Percentiles rank a stretch among this genome's conserved stretches.
Evolutionary conservation across 2,888 invertebrate genomes (phyloP).

Genomic region (Rambutsinella grinnellia): DNA sequence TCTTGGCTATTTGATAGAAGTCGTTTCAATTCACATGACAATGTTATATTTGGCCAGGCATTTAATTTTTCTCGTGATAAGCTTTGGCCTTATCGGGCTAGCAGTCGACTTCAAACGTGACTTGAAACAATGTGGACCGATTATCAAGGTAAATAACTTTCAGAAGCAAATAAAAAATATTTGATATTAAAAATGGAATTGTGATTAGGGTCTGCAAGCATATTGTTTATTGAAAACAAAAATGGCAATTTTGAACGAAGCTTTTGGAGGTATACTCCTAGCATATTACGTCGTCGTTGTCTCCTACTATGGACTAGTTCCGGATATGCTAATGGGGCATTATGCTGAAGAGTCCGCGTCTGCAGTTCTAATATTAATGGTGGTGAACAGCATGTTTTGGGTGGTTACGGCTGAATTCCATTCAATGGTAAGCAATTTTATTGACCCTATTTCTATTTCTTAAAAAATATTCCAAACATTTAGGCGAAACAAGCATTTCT

Average conservation of each 20-base stretch:
- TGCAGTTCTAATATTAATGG: constrained; percentile 11
- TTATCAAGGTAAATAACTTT: no score
- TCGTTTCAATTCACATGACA: no score
- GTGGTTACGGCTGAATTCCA: neutral
- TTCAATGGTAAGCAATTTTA: neutral
- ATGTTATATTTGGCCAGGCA: no score
- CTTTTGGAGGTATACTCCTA: neutral
- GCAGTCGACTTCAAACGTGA: no score
- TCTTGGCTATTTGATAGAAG: no score
- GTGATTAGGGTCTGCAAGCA: no score
- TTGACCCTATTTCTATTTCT: neutral
- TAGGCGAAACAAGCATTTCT: constrained; percentile 6
- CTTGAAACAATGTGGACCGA: no score
- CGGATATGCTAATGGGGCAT: neutral
- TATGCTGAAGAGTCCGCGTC: neutral
- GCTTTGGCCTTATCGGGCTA: no score
- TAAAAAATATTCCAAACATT: neutral
- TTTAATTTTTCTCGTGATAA: no score
- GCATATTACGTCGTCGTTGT: neutral
- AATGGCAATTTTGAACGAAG: neutral
- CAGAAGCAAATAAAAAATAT: no score
- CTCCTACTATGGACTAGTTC: neutral
- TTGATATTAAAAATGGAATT: no score
- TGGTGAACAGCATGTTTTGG: neutral
- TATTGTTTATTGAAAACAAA: neutral